Percentiles rank a stretch among this genome's conserved stretches.
phyloP scores from a whole-genome alignment of 2,888 invertebrate genomes.

The Siphonodentalium dalli region DNA sequence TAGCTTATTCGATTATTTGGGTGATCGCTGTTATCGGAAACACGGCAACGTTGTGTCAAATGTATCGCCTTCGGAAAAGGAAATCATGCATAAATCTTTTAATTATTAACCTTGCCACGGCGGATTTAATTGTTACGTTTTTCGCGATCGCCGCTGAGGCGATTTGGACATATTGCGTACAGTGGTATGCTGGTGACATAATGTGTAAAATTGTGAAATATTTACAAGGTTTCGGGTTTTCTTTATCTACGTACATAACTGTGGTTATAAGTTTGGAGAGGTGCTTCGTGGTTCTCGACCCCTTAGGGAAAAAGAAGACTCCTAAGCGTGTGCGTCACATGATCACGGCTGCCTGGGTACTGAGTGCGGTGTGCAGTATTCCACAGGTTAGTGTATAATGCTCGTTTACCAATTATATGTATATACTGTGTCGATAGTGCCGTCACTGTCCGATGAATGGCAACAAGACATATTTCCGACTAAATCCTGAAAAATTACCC shows the following conservation, averaged over 20 bases:
- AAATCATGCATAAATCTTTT: slow-evolving; percentile 72
- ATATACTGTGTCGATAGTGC: too few relatives aligned
- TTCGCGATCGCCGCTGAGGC: slow-evolving; percentile 84
- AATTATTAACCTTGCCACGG: slow-evolving; percentile 82
- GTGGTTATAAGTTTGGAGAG: slow-evolving; percentile 84
- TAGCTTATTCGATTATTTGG: too few relatives aligned
- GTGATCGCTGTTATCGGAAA: slow-evolving; percentile 79
- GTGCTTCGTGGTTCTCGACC: slow-evolving; percentile 79
- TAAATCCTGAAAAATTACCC: too few relatives aligned
- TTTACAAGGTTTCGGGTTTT: slow-evolving; percentile 80
- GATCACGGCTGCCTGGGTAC: slow-evolving; percentile 75
- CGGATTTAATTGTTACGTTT: slow-evolving; percentile 81
- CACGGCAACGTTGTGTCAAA: slow-evolving; percentile 79
- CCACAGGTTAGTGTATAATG: slow-evolving; percentile 87
- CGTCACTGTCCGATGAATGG: too few relatives aligned
- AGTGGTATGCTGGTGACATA: slow-evolving; percentile 80
- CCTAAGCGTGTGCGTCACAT: slow-evolving; percentile 71
- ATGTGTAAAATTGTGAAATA: slow-evolving; percentile 83
- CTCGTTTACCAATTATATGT: too few relatives aligned
- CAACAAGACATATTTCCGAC: too few relatives aligned
- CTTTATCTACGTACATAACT: slow-evolving; percentile 82
- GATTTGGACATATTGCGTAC: slow-evolving; percentile 80
- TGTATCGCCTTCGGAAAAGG: slow-evolving; percentile 70
- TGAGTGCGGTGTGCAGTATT: slow-evolving; percentile 78
- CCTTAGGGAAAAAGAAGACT: slow-evolving; percentile 69